phyloP scores from a whole-genome alignment of 2,888 invertebrate species.

The Meloe dianella region DNA sequence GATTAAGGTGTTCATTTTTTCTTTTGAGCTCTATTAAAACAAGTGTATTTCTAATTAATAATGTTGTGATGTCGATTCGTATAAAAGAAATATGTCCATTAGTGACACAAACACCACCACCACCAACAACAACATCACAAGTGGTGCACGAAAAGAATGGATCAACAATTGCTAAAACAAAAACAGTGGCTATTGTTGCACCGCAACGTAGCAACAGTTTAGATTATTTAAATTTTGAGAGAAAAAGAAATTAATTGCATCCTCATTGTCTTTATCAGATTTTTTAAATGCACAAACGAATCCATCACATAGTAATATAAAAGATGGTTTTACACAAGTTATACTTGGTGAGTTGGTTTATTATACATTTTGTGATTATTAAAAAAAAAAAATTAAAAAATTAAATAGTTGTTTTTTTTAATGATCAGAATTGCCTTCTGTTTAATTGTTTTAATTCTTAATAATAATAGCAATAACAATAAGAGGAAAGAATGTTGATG shows the following conservation, averaged over 20 bases:
- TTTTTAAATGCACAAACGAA: conserved; percentile 59
- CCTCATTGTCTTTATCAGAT: conserved; percentile 85
- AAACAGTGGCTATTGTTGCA: conserved; percentile 71
- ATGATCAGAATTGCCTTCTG: no score
- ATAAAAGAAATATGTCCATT: background rate
- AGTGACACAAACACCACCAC: background rate
- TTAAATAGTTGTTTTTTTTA: no score
- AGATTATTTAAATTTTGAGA: conserved; percentile 92
- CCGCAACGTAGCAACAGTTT: conserved; percentile 82
- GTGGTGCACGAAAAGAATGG: conserved; percentile 50
- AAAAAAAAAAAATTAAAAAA: no score
- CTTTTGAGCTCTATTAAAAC: no score
- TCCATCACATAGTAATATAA: conserved; percentile 40
- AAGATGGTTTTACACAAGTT: conserved; percentile 53
- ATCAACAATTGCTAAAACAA: conserved; percentile 50
- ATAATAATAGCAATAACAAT: no score
- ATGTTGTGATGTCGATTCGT: conserved; percentile 4
- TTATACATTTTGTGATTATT: no score
- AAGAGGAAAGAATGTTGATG: no score
- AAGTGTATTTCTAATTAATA: no score
- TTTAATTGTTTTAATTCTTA: no score
- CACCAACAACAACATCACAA: conserved; percentile 22
- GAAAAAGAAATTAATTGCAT: conserved; percentile 87
- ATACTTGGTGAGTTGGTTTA: conserved; percentile 55
- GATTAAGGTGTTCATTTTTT: background rate